These are phyloP conservation scores for Ornithorhynchus anatinus DNA, from an alignment of 2,113 vertebrate genomes.

Conservation along the genomic window DNA sequence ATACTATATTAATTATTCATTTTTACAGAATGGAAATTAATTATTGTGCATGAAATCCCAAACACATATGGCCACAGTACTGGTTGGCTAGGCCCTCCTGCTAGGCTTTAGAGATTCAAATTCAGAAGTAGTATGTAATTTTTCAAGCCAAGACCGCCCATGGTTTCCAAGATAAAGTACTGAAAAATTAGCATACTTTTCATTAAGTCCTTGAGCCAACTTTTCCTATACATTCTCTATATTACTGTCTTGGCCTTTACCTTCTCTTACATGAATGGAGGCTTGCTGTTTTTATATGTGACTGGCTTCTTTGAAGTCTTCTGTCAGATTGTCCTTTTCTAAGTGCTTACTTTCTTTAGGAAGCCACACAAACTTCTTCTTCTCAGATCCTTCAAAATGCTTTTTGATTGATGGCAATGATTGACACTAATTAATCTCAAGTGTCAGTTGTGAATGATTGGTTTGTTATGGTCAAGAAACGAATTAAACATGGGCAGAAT, in stretches of 20 bases:
- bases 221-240: conserved; percentile 43
- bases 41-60: conserved; percentile 80
- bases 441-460: conserved; percentile 70
- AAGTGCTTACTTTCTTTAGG: conserved; percentile 24
- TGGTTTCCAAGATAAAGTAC: conserved; percentile 76
- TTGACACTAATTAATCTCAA: conserved; percentile 53
- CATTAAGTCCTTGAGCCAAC: conserved; percentile 63
- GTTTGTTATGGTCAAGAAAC: conserved; percentile 65
- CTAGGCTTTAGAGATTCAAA: conserved; percentile 73
- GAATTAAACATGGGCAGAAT: conserved; percentile 61
- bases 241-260: conserved; percentile 45
- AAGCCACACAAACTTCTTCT: conserved; percentile 28
- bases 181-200: conserved; percentile 75
- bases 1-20: conserved; percentile 79
- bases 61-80: conserved; percentile 79
- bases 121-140: conserved; percentile 77
- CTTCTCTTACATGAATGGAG: conserved; percentile 6
- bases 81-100: conserved; percentile 73
- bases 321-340: conserved; percentile 8
- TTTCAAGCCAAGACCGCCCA: conserved; percentile 80
- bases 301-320: conserved; percentile 34
- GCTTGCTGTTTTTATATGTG: conserved; percentile 32
- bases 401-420: conserved; percentile 41
- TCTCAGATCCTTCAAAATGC: conserved; percentile 34
- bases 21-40: conserved; percentile 80